phyloP scores from a whole-genome alignment of 1,140 invertebrate genomes.

The Thrips palmi region DNA sequence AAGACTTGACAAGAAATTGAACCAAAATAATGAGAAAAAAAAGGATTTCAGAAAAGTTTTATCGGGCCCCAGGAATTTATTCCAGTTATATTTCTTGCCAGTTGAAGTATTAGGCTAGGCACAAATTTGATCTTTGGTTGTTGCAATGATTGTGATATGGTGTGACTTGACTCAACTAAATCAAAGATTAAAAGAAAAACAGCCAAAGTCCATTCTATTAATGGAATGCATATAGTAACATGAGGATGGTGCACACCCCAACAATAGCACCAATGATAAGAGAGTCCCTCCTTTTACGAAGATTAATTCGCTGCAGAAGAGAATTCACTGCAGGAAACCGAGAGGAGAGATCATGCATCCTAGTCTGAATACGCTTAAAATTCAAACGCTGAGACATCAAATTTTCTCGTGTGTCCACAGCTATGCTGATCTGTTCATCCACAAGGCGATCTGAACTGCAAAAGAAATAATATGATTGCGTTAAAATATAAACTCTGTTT shows the following conservation, averaged over 20 bases:
- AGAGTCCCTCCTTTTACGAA: conserved; percentile 79
- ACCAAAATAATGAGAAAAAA: no score
- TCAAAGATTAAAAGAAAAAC: no score
- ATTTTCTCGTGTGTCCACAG: conserved; percentile 87
- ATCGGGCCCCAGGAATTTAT: no score
- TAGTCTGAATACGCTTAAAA: conserved; percentile 77
- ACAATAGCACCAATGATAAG: conserved; percentile 73
- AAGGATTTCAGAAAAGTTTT: no score
- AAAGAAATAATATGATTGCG: conserved; percentile 18
- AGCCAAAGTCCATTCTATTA: conserved; percentile 9
- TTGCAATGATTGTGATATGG: no score
- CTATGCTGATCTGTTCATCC: conserved; percentile 93
- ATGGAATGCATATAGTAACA: conserved; percentile 63
- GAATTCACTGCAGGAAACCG: conserved; percentile 77
- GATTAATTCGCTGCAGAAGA: conserved; percentile 79
- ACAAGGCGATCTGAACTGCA: conserved; percentile 78
- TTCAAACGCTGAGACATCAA: conserved; percentile 68
- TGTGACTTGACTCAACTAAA: no score
- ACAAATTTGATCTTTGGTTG: no score
- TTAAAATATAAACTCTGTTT: neutral
- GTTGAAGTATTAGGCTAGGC: no score
- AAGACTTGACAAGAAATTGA: no score
- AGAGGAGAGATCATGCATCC: conserved; percentile 83
- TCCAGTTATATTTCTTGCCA: no score
- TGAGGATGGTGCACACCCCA: conserved; percentile 68